These are phyloP conservation scores for Ommatoiulus sabulosus DNA, from an alignment of 2,888 invertebrate genomes.

Conservation along the genomic window DNA sequence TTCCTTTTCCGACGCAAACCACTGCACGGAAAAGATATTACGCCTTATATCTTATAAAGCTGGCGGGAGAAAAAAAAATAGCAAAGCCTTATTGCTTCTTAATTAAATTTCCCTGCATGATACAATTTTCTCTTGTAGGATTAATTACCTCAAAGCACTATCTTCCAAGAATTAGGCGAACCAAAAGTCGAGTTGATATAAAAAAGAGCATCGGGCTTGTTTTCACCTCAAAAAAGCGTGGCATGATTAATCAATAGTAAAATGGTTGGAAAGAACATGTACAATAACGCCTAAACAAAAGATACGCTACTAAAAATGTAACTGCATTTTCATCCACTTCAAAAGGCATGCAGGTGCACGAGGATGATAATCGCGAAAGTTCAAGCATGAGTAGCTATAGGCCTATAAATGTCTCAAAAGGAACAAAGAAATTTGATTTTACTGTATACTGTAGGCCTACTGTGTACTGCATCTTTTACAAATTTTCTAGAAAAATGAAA, in stretches of 20 bases:
- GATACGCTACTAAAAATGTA: not conserved
- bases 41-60: not conserved
- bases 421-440: too few species aligned
- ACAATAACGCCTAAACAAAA: not conserved
- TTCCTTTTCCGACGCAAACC: not conserved
- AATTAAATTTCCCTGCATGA: constrained; percentile 43
- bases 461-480: too few species aligned
- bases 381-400: not conserved
- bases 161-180: constrained; percentile 38
- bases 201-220: constrained; percentile 29
- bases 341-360: not conserved
- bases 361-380: not conserved
- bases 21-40: not conserved
- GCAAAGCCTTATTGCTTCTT: constrained; percentile 33
- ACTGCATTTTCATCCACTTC: not conserved
- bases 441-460: too few species aligned
- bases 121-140: constrained; percentile 36
- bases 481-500: too few species aligned
- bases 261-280: not conserved
- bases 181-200: not conserved
- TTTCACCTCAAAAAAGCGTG: constrained; percentile 16
- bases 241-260: constrained; percentile 31
- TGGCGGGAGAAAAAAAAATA: not conserved
- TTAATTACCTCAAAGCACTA: constrained; percentile 42
- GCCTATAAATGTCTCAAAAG: too few species aligned